A percentile compares a stretch with the other conserved stretches of the same genome.
Conservation (phyloP, 2,888 invertebrate species). For the Dryocosmus kuriphilus region DNA sequence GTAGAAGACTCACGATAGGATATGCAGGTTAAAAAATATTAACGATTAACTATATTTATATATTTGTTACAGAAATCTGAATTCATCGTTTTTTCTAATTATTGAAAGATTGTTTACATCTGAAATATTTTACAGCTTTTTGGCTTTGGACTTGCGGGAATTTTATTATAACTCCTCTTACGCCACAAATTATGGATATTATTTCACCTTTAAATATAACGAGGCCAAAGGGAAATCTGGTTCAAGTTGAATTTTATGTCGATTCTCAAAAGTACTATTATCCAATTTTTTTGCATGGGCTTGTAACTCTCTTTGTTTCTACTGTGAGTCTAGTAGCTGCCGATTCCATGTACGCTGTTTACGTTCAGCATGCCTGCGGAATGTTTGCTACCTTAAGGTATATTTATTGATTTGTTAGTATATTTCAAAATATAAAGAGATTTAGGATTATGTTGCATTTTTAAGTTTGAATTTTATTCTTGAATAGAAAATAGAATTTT, state of each 20-base stretch:
- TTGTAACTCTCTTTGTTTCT: neutral
- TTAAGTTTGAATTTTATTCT: too few species aligned
- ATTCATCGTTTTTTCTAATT: too few species aligned
- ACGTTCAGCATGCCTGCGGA: conserved; percentile 4
- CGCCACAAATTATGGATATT: neutral
- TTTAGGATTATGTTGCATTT: neutral
- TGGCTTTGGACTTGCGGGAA: neutral
- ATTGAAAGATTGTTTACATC: too few species aligned
- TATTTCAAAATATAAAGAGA: neutral
- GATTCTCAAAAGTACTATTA: neutral
- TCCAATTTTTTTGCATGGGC: neutral
- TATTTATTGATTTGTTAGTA: neutral
- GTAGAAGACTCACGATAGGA: neutral
- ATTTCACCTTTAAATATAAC: neutral
- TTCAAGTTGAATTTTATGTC: neutral
- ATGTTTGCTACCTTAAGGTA: conserved; percentile 6
- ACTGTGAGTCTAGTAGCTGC: neutral
- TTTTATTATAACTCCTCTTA: conserved; percentile 1
- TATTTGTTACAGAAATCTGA: neutral
- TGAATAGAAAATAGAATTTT: too few species aligned
- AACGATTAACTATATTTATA: too few species aligned
- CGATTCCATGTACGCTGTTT: conserved; percentile 1
- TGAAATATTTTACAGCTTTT: neutral
- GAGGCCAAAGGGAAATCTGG: neutral
- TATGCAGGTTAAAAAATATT: neutral